Evolutionary conservation across 2,113 vertebrate genomes (phyloP).

Genomic region (Neolamprologus falcicula): DNA sequence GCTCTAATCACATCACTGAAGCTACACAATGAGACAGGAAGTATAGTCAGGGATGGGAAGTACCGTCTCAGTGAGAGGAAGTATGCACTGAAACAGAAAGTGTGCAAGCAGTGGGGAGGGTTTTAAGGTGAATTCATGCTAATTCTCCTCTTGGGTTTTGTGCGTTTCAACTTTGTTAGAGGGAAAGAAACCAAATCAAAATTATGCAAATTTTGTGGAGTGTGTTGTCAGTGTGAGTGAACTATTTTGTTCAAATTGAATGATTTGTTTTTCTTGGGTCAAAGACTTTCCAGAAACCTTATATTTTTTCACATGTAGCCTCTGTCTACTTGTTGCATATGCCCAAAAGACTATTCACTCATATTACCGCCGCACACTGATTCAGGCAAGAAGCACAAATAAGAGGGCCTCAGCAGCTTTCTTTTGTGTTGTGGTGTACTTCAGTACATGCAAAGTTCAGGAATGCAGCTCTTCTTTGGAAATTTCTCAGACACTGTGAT

Average conservation of each 20-base stretch:
- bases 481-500: neutral
- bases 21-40: conserved; percentile 11
- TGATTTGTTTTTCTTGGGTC: neutral
- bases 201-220: neutral
- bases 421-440: neutral
- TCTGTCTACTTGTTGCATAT: neutral
- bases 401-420: neutral
- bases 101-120: neutral
- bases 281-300: neutral
- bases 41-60: neutral
- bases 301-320: neutral
- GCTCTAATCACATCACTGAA: neutral
- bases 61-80: neutral
- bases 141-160: neutral
- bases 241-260: neutral
- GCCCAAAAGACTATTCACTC: neutral
- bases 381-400: neutral
- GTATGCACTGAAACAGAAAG: neutral
- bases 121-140: neutral
- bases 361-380: neutral
- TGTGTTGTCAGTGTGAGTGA: neutral
- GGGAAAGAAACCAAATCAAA: neutral
- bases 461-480: neutral
- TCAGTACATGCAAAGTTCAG: neutral
- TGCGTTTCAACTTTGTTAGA: neutral